Evolutionary conservation across 2,888 invertebrate genomes (phyloP).

Genomic region (Caenorhabditis becei): DNA sequence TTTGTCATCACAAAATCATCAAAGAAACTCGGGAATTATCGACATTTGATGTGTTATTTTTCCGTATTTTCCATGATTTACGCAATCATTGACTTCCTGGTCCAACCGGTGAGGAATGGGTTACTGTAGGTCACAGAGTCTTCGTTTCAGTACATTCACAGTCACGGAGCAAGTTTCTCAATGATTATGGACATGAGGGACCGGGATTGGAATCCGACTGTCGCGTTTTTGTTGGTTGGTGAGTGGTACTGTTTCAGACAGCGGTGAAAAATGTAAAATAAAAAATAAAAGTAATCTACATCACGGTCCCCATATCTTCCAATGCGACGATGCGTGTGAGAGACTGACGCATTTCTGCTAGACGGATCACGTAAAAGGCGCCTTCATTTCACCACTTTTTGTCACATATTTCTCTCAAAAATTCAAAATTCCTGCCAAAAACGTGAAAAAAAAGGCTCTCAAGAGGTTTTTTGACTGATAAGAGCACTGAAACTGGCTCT

Average conservation of each 20-base stretch:
- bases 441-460: no score
- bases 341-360: no score
- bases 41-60: conserved; percentile 46
- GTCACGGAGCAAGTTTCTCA: conserved; percentile 28
- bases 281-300: no score
- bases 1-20: conserved; percentile 44
- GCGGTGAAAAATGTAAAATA: no score
- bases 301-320: no score
- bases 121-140: background rate
- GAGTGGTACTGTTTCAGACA: background rate
- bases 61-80: conserved; percentile 40
- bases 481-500: no score
- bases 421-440: no score
- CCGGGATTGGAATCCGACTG: background rate
- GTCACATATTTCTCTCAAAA: no score
- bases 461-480: no score
- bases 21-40: conserved; percentile 50
- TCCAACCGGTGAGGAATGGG: conserved; percentile 31
- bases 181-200: conserved; percentile 40
- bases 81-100: conserved; percentile 28
- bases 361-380: no score
- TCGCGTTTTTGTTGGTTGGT: conserved; percentile 30
- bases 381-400: no score
- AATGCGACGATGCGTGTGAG: no score
- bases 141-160: conserved; percentile 38